A percentile compares a stretch with the other conserved stretches of the same genome.
These are phyloP conservation scores for Leucoraja ocellata DNA, from an alignment of 2,797 vertebrate genomes.

Conservation along the genomic window DNA sequence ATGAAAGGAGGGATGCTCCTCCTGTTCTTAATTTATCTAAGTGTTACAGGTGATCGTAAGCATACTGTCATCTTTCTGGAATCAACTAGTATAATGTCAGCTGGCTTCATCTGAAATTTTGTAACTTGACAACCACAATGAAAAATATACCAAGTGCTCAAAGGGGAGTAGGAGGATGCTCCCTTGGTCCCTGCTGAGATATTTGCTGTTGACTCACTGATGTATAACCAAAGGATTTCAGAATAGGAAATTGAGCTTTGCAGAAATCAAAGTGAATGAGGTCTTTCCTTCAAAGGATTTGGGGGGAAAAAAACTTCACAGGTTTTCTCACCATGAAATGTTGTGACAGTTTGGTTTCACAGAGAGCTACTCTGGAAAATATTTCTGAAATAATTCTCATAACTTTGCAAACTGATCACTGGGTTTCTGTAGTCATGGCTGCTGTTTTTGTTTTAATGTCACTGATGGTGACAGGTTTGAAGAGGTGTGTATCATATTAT, in stretches of 20 bases:
- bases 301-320: background rate
- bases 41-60: background rate
- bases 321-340: background rate
- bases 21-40: background rate
- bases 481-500: background rate
- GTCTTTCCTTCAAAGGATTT: conserved; percentile 24
- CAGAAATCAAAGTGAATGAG: background rate
- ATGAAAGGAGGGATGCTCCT: background rate
- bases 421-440: background rate
- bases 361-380: background rate
- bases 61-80: background rate
- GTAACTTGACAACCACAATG: background rate
- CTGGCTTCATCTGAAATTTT: background rate
- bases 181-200: background rate
- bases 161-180: background rate
- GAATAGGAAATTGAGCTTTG: background rate
- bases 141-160: background rate
- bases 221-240: conserved; percentile 12
- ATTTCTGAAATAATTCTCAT: conserved; percentile 9
- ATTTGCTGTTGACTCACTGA: conserved; percentile 22
- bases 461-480: background rate
- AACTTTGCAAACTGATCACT: background rate
- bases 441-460: background rate
- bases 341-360: conserved; percentile 1
- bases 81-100: background rate